A percentile compares a stretch with the other conserved stretches of the same genome.
These are phyloP conservation scores for Smittia sp. DNA, from an alignment of 2,888 invertebrate genomes.

Conservation along the genomic window DNA sequence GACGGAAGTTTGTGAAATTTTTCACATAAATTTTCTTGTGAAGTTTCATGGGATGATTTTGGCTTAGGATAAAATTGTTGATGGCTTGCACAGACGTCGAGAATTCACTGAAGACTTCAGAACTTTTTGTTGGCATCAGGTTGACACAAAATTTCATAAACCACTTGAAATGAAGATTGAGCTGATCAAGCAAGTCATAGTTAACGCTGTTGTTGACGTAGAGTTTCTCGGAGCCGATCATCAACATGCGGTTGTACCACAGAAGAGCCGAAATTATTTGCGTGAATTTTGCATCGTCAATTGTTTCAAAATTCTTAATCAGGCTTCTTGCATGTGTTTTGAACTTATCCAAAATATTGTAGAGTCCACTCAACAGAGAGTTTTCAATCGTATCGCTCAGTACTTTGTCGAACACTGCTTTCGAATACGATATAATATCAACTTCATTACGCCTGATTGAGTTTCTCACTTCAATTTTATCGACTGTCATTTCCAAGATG, in stretches of 20 bases:
- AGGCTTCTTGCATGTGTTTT: slow-evolving; percentile 43
- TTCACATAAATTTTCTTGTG: slow-evolving; percentile 43
- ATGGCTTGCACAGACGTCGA: slow-evolving; percentile 17
- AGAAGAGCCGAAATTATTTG: slow-evolving; percentile 46
- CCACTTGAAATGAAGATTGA: slow-evolving; percentile 74
- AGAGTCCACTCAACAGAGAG: slow-evolving; percentile 46
- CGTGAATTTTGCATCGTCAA: slow-evolving; percentile 46
- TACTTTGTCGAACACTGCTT: slow-evolving; percentile 46
- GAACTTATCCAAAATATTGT: slow-evolving; percentile 46
- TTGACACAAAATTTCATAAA: slow-evolving; percentile 62
- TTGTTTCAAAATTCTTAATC: slow-evolving; percentile 39
- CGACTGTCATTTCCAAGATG: slow-evolving; percentile 45
- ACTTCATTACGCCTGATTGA: slow-evolving; percentile 46
- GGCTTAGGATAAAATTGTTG: slow-evolving; percentile 44
- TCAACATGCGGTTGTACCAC: slow-evolving; percentile 50
- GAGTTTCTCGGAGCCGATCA: slow-evolving; percentile 46
- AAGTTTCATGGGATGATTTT: slow-evolving; percentile 43
- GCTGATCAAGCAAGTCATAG: slow-evolving; percentile 59
- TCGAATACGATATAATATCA: slow-evolving; percentile 50
- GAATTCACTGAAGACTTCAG: slow-evolving; percentile 44
- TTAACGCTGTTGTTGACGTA: slow-evolving; percentile 51
- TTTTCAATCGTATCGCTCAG: slow-evolving; percentile 49
- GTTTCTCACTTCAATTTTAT: slow-evolving; percentile 44
- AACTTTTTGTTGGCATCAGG: slow-evolving; percentile 43
- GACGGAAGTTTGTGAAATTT: slow-evolving; percentile 43